These are phyloP conservation scores for Rhagoletis pomonella DNA, from an alignment of 1,140 invertebrate genomes.

Conservation along the genomic window DNA sequence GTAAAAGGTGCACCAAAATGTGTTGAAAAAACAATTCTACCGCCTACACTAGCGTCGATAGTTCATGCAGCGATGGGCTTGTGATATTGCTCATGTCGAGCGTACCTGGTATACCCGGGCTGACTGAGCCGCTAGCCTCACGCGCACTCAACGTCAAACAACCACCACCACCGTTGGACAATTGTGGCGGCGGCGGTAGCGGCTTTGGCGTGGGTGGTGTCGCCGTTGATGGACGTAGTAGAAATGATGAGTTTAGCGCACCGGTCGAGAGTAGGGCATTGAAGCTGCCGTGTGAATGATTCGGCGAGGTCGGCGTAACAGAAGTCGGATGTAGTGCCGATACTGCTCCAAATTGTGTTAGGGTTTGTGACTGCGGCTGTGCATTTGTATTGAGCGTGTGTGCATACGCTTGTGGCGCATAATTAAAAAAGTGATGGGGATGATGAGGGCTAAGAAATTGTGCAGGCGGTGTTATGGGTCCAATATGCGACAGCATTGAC, in stretches of 20 bases:
- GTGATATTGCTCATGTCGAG: conserved; percentile 81
- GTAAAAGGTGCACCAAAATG: conserved; percentile 33
- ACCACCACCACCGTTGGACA: conserved; percentile 35
- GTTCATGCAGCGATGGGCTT: conserved; percentile 80
- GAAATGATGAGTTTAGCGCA: conserved; percentile 67
- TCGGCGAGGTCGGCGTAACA: conserved; percentile 71
- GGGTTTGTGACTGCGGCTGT: background rate
- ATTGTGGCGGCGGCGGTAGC: conserved; percentile 57
- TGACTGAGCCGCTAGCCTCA: conserved; percentile 79
- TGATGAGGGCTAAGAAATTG: conserved; percentile 65
- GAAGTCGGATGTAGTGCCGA: conserved; percentile 65
- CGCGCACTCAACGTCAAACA: conserved; percentile 68
- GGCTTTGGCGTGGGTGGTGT: conserved; percentile 75
- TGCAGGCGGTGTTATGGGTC: conserved; percentile 57
- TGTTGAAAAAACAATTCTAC: conserved; percentile 10
- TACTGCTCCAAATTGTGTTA: conserved; percentile 49
- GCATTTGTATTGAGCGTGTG: conserved; percentile 42
- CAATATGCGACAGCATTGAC: conserved; percentile 64
- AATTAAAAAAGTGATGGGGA: conserved; percentile 25
- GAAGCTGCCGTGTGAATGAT: conserved; percentile 73
- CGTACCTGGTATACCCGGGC: conserved; percentile 79
- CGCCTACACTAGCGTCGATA: conserved; percentile 80
- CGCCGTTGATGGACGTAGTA: conserved; percentile 75
- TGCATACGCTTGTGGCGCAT: conserved; percentile 46
- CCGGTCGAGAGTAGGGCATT: conserved; percentile 64